phyloP scores from a whole-genome alignment of 2,113 vertebrate genomes.

The Sorex araneus region DNA sequence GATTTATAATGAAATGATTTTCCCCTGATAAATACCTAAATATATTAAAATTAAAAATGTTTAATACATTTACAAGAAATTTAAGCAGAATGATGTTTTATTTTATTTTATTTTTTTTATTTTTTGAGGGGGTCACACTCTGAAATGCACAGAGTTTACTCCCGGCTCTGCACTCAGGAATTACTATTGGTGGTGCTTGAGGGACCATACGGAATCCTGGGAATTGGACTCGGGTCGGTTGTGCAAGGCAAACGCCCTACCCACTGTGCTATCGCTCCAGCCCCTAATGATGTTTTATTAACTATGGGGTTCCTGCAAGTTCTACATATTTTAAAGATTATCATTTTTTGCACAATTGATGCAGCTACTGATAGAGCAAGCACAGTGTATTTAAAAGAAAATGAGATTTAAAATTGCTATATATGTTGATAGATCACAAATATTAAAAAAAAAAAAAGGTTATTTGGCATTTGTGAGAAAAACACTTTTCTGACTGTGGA shows the following conservation, averaged over 20 bases:
- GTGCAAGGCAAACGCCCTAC: too few relatives aligned
- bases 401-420: not conserved
- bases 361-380: not conserved
- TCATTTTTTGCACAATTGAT: not conserved
- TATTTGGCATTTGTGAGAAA: not conserved
- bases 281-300: slow-evolving; percentile 9
- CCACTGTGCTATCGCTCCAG: too few relatives aligned
- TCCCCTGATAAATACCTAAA: not conserved
- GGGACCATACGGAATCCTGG: too few relatives aligned
- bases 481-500: not conserved
- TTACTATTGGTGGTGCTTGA: too few relatives aligned
- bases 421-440: not conserved
- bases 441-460: slow-evolving; percentile 21
- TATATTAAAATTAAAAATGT: not conserved
- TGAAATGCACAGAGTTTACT: too few relatives aligned
- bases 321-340: not conserved
- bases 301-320: not conserved
- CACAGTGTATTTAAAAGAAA: not conserved
- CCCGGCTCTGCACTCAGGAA: too few relatives aligned
- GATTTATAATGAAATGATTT: not conserved
- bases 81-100: not conserved
- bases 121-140: too few relatives aligned
- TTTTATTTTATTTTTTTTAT: too few relatives aligned
- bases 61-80: not conserved
- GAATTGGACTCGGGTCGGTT: too few relatives aligned